Base-by-base conservation (phyloP, 1,140 invertebrate species). In the Bombus waltoni region DNA sequence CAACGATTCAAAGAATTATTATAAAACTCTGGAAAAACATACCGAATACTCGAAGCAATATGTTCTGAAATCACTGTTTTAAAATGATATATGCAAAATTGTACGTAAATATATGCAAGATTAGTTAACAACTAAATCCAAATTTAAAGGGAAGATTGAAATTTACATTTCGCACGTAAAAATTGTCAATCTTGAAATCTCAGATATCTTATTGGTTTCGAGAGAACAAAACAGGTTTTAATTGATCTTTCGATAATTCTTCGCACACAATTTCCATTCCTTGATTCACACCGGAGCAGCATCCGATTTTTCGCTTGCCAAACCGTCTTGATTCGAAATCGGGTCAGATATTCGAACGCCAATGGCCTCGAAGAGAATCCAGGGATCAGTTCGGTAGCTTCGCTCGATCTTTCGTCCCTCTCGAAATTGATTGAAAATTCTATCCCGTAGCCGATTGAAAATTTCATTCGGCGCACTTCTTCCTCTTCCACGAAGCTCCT, bases 351-450 rank as follows among this genome's bases (percentile, higher is more conserved):
- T 78, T 78, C 59, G 57, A 40, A 32, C 75, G 10, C 25, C 25
- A 65, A 40, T 59, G 71, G 71, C 13, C 38, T 75, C 73, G 72
- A n/a, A 47, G 72, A 59, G 57, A 77, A 77, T 77, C 53, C 28
- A 47, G 57, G 53, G 75, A 77, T 59, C 53, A 57, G 57, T 77
- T 40, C 28, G 28, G n/a, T 32, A 28, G 42, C n/a, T 44, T 47
- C 53, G 53, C n/a, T 53, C 75, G 77, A 68, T 66, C 59, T 66
- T 78, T 65, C 57, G 22, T 65, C 40, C 11, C 73, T 53, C 53
- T 59, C 62, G n/a, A 66, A 35, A 79, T 66, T 42, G 53, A 59
- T 68, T 42, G 77, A 68, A 79, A 79, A 79, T 79, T 68, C 77
- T 42, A 79, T 68, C 62, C 22, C 28, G 62, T 22, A 25, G 42